phyloP scores from a whole-genome alignment of 2,797 vertebrate species.

The Zonotrichia albicollis region DNA sequence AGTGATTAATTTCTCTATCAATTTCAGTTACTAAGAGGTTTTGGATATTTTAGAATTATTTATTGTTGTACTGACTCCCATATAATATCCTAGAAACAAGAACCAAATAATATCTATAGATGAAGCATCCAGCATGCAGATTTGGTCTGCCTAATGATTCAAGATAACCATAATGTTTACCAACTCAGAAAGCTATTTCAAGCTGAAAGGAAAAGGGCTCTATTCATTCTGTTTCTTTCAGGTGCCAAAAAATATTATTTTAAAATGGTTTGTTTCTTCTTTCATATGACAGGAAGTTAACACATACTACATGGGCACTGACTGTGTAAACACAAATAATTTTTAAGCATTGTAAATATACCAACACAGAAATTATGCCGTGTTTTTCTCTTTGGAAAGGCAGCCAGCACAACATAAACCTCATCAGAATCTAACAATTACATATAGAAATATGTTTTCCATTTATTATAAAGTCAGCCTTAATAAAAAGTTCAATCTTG shows the following conservation, averaged over 20 bases:
- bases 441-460: background rate
- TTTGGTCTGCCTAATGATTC: background rate
- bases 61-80: background rate
- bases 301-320: background rate
- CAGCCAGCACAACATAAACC: background rate
- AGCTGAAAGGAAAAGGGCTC: background rate
- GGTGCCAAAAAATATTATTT: background rate
- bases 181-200: background rate
- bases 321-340: background rate
- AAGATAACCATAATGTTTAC: background rate
- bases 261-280: background rate
- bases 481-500: background rate
- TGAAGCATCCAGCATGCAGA: background rate
- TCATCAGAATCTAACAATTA: background rate
- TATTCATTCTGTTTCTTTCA: background rate
- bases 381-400: background rate
- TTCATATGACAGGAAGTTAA: background rate
- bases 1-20: background rate
- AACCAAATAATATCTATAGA: background rate
- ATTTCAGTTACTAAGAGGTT: background rate
- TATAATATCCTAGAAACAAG: background rate
- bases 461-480: background rate
- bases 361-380: background rate
- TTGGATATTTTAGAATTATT: background rate
- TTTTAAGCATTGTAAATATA: background rate